Conservation (phyloP, 2,888 invertebrate genomes). For the Eudemis profundana region DNA sequence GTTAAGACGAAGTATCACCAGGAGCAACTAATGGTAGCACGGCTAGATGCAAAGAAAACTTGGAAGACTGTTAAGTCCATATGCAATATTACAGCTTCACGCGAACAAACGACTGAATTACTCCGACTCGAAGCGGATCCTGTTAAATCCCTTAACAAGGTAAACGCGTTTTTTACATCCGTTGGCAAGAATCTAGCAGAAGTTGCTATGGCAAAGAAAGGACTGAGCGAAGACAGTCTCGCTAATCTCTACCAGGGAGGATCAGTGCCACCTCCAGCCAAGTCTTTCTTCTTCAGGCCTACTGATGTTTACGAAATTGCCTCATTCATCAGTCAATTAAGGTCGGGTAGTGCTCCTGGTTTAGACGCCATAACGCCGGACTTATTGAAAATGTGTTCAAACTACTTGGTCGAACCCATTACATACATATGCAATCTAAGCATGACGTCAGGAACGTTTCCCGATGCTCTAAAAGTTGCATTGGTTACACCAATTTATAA, state of each 20-base stretch:
- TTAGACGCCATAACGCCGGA: slow-evolving; percentile 13
- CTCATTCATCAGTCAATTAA: background rate
- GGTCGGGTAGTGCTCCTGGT: background rate
- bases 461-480: slow-evolving; percentile 6
- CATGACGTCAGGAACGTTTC: slow-evolving; percentile 8
- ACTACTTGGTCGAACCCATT: background rate
- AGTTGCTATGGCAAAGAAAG: background rate
- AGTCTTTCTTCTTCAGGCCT: slow-evolving; percentile 11
- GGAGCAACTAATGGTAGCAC: background rate
- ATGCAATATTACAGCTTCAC: background rate
- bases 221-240: background rate
- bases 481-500: slow-evolving; percentile 11
- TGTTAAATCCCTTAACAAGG: background rate
- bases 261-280: background rate
- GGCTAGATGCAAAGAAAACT: slow-evolving; percentile 2
- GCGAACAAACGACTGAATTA: slow-evolving; percentile 1
- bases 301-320: background rate
- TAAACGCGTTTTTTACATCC: background rate
- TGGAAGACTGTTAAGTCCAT: slow-evolving; percentile 2
- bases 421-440: slow-evolving; percentile 2
- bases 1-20: slow-evolving; percentile 11
- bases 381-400: background rate
- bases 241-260: background rate
- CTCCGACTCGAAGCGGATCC: background rate
- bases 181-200: slow-evolving; percentile 11